Conservation (phyloP, 2,888 invertebrate genomes). For the Azorinus chamasolen region DNA sequence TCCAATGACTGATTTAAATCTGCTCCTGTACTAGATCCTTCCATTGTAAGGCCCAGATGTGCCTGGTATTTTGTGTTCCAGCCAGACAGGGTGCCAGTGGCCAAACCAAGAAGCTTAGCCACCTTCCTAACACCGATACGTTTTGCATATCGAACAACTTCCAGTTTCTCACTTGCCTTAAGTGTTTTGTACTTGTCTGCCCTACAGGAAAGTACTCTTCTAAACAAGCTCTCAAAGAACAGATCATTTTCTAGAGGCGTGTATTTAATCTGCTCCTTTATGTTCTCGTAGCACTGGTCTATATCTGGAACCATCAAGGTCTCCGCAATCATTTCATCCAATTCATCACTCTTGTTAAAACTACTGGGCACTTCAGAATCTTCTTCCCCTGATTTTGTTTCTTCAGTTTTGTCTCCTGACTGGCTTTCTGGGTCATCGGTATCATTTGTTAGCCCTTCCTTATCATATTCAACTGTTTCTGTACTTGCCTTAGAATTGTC, state of each 20-base stretch:
- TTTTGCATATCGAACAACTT: slow-evolving; percentile 57
- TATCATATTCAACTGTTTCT: too few species aligned
- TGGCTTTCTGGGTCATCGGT: background rate
- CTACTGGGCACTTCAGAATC: background rate
- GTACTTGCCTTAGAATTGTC: too few species aligned
- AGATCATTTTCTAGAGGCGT: slow-evolving; percentile 41
- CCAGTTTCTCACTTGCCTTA: slow-evolving; percentile 59
- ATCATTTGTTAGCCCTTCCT: background rate
- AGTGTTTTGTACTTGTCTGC: slow-evolving; percentile 58
- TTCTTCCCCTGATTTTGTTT: background rate
- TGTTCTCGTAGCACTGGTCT: slow-evolving; percentile 51
- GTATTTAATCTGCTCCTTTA: slow-evolving; percentile 39
- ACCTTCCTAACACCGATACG: slow-evolving; percentile 53
- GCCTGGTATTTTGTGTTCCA: slow-evolving; percentile 60
- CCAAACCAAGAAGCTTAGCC: slow-evolving; percentile 60
- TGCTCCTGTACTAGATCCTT: slow-evolving; percentile 1
- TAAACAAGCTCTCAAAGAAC: slow-evolving; percentile 53
- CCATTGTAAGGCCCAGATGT: slow-evolving; percentile 28
- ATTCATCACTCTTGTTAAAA: slow-evolving; percentile 24
- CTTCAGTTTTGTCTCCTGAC: too few species aligned
- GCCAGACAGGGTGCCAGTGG: slow-evolving; percentile 61
- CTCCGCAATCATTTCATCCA: slow-evolving; percentile 55
- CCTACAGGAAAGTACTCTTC: slow-evolving; percentile 42
- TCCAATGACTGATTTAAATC: slow-evolving; percentile 7
- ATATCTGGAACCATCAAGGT: slow-evolving; percentile 45